phyloP scores from a whole-genome alignment of 2,113 vertebrate species.

The Melanostigma gelatinosum region DNA sequence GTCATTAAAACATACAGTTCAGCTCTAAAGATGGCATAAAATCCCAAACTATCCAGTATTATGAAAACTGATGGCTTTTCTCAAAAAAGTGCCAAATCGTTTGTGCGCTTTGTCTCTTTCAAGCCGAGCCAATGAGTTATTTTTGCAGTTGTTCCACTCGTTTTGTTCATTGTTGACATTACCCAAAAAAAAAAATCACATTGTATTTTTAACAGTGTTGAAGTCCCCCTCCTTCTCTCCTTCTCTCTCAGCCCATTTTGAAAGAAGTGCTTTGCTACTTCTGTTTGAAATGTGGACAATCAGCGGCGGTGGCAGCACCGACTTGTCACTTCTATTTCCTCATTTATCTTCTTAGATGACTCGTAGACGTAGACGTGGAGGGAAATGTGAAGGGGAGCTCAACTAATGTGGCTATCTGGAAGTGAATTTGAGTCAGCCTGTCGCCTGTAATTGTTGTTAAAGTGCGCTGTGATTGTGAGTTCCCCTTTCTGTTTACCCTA shows the following conservation, averaged over 20 bases:
- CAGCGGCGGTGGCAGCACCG: slow-evolving; percentile 11
- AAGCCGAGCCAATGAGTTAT: slow-evolving; percentile 48
- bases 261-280: slow-evolving; percentile 32
- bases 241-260: slow-evolving; percentile 12
- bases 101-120: slow-evolving; percentile 38
- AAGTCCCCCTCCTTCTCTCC: slow-evolving; percentile 13
- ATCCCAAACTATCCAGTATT: neutral
- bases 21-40: neutral
- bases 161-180: slow-evolving; percentile 58
- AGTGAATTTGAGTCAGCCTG: slow-evolving; percentile 39
- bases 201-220: slow-evolving; percentile 54
- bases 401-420: slow-evolving; percentile 27
- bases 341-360: slow-evolving; percentile 37
- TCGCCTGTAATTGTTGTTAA: slow-evolving; percentile 36
- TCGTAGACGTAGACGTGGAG: slow-evolving; percentile 24
- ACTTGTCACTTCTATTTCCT: slow-evolving; percentile 45
- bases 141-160: slow-evolving; percentile 39
- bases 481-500: slow-evolving; percentile 11
- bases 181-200: slow-evolving; percentile 39
- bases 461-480: slow-evolving; percentile 27
- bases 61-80: slow-evolving; percentile 19
- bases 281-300: slow-evolving; percentile 64
- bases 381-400: slow-evolving; percentile 27
- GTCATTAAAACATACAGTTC: slow-evolving; percentile 5
- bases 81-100: slow-evolving; percentile 31